Conservation (phyloP, 1,140 invertebrate species). For the Telenomus remus region DNA sequence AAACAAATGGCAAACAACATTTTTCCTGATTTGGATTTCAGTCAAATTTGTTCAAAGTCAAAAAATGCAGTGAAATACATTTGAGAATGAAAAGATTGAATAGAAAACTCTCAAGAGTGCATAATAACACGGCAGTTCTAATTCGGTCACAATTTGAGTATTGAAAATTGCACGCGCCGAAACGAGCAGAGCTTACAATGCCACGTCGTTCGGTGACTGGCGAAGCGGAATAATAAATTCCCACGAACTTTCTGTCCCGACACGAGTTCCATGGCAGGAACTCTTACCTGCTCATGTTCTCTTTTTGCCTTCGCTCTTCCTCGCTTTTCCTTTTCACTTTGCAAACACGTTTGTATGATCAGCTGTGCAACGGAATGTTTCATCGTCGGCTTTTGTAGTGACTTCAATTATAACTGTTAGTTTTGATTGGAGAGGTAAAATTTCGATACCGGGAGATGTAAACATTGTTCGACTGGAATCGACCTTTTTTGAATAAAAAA, state of each 20-base stretch:
- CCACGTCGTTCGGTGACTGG: conserved; percentile 43
- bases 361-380: conserved; percentile 44
- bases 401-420: conserved; percentile 30
- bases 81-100: too few species aligned
- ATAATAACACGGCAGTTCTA: conserved; percentile 55
- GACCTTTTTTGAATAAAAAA: too few species aligned
- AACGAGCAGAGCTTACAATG: conserved; percentile 44
- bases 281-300: conserved; percentile 29
- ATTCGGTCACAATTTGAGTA: conserved; percentile 54
- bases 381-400: conserved; percentile 43
- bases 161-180: conserved; percentile 45
- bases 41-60: too few species aligned
- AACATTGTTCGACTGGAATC: too few species aligned
- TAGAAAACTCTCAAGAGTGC: not conserved
- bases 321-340: conserved; percentile 43
- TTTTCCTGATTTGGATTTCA: too few species aligned
- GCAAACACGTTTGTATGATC: conserved; percentile 50
- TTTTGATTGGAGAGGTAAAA: too few species aligned
- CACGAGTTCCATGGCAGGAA: conserved; percentile 29
- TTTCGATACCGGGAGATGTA: too few species aligned
- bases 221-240: conserved; percentile 60
- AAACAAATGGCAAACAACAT: too few species aligned
- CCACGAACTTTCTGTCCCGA: conserved; percentile 40
- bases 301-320: conserved; percentile 24
- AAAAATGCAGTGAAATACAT: too few species aligned